A percentile compares a stretch with the other conserved stretches of the same genome.
Evolutionary conservation across 2,888 invertebrate genomes (phyloP).

Genomic region (Watsonalla cultraria): DNA sequence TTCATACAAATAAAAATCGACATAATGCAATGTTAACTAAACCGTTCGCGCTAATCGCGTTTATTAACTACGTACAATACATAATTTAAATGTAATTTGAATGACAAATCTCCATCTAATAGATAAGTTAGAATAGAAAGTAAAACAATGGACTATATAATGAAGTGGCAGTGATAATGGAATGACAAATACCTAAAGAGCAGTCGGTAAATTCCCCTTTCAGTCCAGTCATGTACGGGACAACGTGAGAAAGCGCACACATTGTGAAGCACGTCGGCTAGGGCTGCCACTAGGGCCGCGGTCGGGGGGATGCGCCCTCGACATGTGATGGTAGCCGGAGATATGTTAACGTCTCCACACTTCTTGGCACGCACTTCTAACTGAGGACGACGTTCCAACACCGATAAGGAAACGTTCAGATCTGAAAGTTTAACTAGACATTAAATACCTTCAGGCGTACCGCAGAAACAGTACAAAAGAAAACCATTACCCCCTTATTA

Average conservation of each 20-base stretch:
- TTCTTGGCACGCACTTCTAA: constrained; percentile 63
- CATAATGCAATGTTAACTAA: no score
- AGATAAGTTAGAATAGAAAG: not conserved
- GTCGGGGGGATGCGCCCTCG: constrained; percentile 45
- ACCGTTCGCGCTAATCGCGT: not conserved
- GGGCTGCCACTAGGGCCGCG: constrained; percentile 39
- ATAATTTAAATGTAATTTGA: not conserved
- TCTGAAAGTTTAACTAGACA: constrained; percentile 37
- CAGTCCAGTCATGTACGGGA: constrained; percentile 59
- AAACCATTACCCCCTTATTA: no score
- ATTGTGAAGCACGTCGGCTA: constrained; percentile 55
- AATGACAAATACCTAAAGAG: constrained; percentile 50
- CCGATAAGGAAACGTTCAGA: constrained; percentile 53
- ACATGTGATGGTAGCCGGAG: constrained; percentile 22
- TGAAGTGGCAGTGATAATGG: not conserved
- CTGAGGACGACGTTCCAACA: constrained; percentile 56
- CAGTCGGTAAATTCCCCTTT: constrained; percentile 56
- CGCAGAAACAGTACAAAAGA: no score
- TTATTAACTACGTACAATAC: not conserved
- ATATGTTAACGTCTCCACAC: constrained; percentile 39
- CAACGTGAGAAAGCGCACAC: constrained; percentile 42
- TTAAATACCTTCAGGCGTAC: not conserved
- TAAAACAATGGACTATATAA: not conserved
- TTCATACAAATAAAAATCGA: no score
- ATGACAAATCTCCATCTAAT: no score